These are phyloP conservation scores for Liodrosophila aerea DNA, from an alignment of 2,888 invertebrate genomes.

Conservation along the genomic window DNA sequence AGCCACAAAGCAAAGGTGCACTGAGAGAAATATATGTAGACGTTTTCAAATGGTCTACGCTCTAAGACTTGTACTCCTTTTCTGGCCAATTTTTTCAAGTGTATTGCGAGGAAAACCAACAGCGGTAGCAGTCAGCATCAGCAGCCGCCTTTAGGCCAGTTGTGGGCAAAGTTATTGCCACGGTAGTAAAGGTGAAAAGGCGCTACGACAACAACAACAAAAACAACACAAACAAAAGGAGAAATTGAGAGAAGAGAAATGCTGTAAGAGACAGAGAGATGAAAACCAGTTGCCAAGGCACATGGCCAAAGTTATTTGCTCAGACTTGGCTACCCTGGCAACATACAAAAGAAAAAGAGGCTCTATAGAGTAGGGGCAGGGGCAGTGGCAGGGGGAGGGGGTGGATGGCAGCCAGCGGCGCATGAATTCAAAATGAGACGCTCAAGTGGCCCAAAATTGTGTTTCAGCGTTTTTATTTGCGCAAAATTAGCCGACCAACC, in stretches of 20 bases:
- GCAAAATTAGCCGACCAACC: conserved; percentile 62
- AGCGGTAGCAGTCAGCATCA: not conserved
- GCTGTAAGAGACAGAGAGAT: conserved; percentile 36
- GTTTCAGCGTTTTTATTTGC: conserved; percentile 71
- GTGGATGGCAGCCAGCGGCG: conserved; percentile 36
- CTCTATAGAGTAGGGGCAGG: not conserved
- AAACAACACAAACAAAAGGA: not conserved
- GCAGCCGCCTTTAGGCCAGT: conserved; percentile 17
- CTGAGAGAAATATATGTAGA: too few relatives aligned
- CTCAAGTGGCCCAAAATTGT: conserved; percentile 66
- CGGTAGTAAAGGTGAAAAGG: conserved; percentile 53
- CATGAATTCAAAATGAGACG: conserved; percentile 74
- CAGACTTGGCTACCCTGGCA: conserved; percentile 39
- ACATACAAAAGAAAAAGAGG: not conserved
- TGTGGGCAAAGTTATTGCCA: conserved; percentile 66
- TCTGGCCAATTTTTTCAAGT: too few relatives aligned
- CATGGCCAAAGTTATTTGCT: conserved; percentile 70
- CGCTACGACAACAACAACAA: conserved; percentile 18
- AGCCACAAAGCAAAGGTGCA: too few relatives aligned
- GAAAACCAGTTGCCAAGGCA: conserved; percentile 49
- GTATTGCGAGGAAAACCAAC: not conserved
- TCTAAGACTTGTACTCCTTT: too few relatives aligned
- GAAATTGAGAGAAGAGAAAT: too few relatives aligned
- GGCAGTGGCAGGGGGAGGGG: conserved; percentile 5
- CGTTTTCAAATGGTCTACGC: not conserved